Evolutionary conservation across 2,888 invertebrate genomes (phyloP), one percentile per base, ranked within the genome.

Genomic region (Dinocampus coccinellae): DNA sequence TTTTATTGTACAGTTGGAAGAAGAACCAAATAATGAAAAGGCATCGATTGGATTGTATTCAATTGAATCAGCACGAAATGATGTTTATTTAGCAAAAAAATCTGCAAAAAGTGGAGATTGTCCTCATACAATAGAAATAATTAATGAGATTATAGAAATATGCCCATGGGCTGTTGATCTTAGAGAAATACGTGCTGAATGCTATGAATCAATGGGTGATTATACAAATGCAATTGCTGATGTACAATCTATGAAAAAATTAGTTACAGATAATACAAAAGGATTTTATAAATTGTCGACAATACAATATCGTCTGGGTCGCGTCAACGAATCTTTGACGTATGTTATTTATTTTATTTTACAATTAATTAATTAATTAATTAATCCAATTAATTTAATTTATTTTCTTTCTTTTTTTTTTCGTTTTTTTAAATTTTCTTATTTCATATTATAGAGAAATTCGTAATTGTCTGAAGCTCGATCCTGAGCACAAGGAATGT

Each of bases 401-500:
- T 47, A n/a, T n/a, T n/a, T n/a, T n/a, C n/a, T n/a, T n/a, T n/a
- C n/a, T n/a, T n/a, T n/a, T n/a, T n/a, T n/a, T n/a, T n/a, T n/a
- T n/a, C n/a, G n/a, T 29, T 4, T 29, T 4, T 29, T 29, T 29
- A 29, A 4, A 29, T 29, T 4, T 29, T 58, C 3, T 4, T 36
- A 33, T 67, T 26, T 36, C 22, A 24, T 29, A 39, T 9, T 80
- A 57, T 84, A 92, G 92, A 88, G 97, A 98, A 88, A 94, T 99
- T 76, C 93, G 99, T 22, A 98, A 99, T 87, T 99, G 99, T 87
- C 90, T 99, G 20, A 97, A 96, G 86, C 89, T 98, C 53, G 99
- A 99, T 88, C 98, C 98, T 0, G 99, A 99, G 81, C 98, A 99
- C 89, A 97, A 97, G 88, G 91, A 94, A 81, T 99, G 99, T 88